Conservation (phyloP, 1,140 invertebrate genomes). For the Procambarus clarkii region DNA sequence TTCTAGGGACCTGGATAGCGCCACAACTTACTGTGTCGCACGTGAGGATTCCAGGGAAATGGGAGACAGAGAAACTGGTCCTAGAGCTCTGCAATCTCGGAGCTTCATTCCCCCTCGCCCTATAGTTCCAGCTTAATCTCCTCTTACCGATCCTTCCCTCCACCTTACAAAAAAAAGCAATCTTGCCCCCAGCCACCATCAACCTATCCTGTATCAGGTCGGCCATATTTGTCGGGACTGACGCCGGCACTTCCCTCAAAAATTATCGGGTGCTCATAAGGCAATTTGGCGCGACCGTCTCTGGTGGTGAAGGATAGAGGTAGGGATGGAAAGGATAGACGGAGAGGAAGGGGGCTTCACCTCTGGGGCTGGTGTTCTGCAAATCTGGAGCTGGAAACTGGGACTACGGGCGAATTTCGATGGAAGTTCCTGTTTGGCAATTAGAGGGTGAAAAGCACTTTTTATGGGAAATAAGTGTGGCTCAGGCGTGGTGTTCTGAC, state of each 20-base stretch:
- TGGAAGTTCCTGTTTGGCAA: background rate
- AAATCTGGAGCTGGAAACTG: background rate
- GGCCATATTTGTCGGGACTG: slow-evolving; percentile 41
- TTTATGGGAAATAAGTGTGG: too few relatives aligned
- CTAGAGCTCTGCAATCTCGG: too few relatives aligned
- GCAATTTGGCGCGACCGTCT: slow-evolving; percentile 55
- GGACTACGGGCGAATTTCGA: background rate
- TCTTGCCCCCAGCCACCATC: slow-evolving; percentile 1
- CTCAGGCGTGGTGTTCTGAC: too few relatives aligned
- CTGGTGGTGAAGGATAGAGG: slow-evolving; percentile 44
- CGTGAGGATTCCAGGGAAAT: too few relatives aligned
- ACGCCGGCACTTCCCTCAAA: slow-evolving; percentile 35
- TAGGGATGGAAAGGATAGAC: background rate
- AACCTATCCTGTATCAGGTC: slow-evolving; percentile 37
- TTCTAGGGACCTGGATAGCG: too few relatives aligned
- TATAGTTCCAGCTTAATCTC: too few relatives aligned
- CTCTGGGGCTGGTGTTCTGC: too few relatives aligned
- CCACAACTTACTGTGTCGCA: too few relatives aligned
- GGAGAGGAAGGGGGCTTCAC: background rate
- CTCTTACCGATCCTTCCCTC: background rate
- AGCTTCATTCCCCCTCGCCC: too few relatives aligned
- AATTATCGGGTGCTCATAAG: slow-evolving; percentile 61
- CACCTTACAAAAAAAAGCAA: background rate
- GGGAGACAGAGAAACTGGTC: too few relatives aligned
- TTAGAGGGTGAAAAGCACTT: too few relatives aligned